Conservation (phyloP, 1,140 invertebrate genomes). For the Eulimnadia texana region DNA sequence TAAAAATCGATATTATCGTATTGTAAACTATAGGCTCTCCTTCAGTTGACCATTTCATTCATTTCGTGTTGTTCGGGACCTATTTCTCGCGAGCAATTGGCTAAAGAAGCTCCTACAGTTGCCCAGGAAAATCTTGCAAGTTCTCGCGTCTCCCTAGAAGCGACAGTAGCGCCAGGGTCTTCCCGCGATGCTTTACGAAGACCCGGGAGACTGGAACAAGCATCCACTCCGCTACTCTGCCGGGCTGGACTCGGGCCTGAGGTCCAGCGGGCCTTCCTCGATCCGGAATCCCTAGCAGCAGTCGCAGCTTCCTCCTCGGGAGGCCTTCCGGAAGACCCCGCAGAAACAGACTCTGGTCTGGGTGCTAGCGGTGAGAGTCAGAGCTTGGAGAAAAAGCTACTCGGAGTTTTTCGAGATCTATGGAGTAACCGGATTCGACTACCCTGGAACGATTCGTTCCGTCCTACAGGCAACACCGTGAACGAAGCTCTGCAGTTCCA, state of each 20-base stretch:
- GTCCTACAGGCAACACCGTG: not conserved
- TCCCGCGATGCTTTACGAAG: not conserved
- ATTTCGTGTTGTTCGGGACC: no score
- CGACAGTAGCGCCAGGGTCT: not conserved
- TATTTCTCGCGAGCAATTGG: no score
- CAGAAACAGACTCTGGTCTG: not conserved
- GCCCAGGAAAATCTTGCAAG: no score
- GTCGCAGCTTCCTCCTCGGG: not conserved
- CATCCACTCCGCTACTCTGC: conserved; percentile 11
- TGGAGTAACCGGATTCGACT: not conserved
- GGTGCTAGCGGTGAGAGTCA: not conserved
- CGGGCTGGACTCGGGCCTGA: conserved; percentile 17
- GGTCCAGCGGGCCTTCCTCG: conserved; percentile 10
- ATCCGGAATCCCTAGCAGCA: not conserved
- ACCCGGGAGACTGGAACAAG: not conserved
- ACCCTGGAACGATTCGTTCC: not conserved
- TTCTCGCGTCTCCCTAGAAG: not conserved
- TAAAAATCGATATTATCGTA: no score
- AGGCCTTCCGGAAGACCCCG: conserved; percentile 5
- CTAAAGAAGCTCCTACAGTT: no score
- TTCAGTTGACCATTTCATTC: no score
- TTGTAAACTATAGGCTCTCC: no score
- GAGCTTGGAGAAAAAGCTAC: not conserved
- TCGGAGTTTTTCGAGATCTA: not conserved
- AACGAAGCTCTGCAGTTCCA: no score